Percentiles rank a stretch among this genome's conserved stretches.
phyloP scores from a whole-genome alignment of 2,888 invertebrate species.

The Melanostoma scalare region DNA sequence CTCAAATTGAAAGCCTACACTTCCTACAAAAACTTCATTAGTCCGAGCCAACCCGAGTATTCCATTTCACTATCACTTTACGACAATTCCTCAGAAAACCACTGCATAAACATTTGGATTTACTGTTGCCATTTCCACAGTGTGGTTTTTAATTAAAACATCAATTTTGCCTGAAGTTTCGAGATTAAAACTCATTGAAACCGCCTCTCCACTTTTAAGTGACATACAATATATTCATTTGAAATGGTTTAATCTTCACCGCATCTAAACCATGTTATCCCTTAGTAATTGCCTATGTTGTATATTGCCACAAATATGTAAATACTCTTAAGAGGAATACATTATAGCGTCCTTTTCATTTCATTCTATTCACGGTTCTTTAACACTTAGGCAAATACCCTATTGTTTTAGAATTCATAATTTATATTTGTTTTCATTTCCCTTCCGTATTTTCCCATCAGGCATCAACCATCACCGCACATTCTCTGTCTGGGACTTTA shows the following conservation, averaged over 20 bases:
- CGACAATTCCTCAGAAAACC: too few relatives aligned
- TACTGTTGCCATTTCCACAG: too few relatives aligned
- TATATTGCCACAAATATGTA: conserved; percentile 29
- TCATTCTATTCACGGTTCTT: conserved; percentile 43
- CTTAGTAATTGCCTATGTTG: conserved; percentile 20
- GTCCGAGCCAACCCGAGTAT: too few relatives aligned
- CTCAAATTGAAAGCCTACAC: too few relatives aligned
- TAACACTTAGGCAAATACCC: conserved; percentile 53
- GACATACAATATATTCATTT: conserved; percentile 35
- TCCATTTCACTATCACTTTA: too few relatives aligned
- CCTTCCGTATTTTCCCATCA: neutral
- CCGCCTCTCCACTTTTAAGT: neutral
- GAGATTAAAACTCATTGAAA: neutral
- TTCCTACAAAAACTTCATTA: too few relatives aligned
- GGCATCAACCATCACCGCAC: neutral
- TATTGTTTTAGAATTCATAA: conserved; percentile 51
- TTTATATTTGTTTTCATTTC: conserved; percentile 43
- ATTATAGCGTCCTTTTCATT: neutral
- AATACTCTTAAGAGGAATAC: conserved; percentile 16
- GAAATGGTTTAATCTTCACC: conserved; percentile 36
- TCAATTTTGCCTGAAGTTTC: neutral
- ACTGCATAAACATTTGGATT: too few relatives aligned
- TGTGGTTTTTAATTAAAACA: too few relatives aligned
- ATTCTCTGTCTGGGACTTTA: conserved; percentile 15
- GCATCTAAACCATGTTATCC: conserved; percentile 16